Conservation (phyloP, 92 coral and sea anemone genomes). For the Galaxea fascicularis region DNA sequence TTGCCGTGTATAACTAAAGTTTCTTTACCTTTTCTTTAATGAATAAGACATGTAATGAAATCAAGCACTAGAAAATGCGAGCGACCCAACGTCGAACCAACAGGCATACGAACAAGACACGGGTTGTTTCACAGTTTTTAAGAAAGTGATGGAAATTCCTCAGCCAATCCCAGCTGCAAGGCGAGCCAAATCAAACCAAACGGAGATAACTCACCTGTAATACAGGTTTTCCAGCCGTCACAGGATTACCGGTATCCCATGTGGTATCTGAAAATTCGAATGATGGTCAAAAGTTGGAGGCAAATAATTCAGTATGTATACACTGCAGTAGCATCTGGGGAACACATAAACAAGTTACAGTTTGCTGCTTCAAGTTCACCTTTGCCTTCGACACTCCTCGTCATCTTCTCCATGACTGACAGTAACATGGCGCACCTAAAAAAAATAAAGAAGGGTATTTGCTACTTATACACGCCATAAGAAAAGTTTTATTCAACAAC, state of each 20-base stretch:
- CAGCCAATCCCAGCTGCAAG: neutral
- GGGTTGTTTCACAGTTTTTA: too few relatives aligned
- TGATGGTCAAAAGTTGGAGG: neutral
- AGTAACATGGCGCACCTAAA: conserved; percentile 76
- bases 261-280: conserved; percentile 26
- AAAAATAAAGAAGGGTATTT: neutral
- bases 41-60: too few relatives aligned
- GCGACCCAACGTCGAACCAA: too few relatives aligned
- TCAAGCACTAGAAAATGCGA: too few relatives aligned
- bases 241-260: conserved; percentile 33
- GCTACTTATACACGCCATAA: neutral
- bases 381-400: conserved; percentile 66
- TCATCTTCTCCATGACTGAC: conserved; percentile 70
- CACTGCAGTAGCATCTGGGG: too few relatives aligned
- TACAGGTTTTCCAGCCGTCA: conserved; percentile 27
- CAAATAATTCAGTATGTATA: neutral
- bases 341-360: neutral
- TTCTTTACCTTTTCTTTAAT: too few relatives aligned
- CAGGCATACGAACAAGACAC: too few relatives aligned
- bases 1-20: too few relatives aligned
- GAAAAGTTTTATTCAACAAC: neutral
- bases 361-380: conserved; percentile 20
- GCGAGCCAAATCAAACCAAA: neutral
- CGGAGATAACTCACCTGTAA: neutral
- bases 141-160: neutral